Percentiles rank a stretch among this genome's conserved stretches.
These are phyloP conservation scores for Melitaea athalia DNA, from an alignment of 2,888 invertebrate species.

Conservation along the genomic window DNA sequence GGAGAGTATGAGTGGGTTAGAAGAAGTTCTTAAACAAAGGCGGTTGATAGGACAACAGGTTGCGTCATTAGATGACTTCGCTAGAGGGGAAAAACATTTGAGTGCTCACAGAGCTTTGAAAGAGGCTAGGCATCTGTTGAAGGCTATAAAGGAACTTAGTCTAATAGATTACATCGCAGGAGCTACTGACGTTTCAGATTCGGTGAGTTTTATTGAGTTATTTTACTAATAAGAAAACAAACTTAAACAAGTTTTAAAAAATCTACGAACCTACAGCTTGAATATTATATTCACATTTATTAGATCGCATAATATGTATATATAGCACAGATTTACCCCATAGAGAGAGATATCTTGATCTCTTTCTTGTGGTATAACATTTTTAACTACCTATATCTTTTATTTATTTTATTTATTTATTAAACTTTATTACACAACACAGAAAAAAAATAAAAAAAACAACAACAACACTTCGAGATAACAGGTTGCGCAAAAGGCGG, in stretches of 20 bases:
- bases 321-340: too few species aligned
- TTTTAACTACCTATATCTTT: too few species aligned
- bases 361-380: too few species aligned
- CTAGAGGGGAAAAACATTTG: conserved; percentile 70
- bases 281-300: too few species aligned
- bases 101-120: conserved; percentile 73
- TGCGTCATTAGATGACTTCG: conserved; percentile 76
- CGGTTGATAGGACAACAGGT: conserved; percentile 63
- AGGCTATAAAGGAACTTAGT: conserved; percentile 65
- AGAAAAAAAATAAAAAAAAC: too few species aligned
- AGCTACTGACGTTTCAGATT: conserved; percentile 69
- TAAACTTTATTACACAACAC: too few species aligned
- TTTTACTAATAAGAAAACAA: background rate
- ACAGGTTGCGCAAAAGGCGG: too few species aligned
- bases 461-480: too few species aligned
- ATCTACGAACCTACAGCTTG: background rate
- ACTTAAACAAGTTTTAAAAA: background rate
- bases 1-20: conserved; percentile 70
- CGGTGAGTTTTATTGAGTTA: conserved; percentile 52
- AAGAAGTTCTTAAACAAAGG: conserved; percentile 64
- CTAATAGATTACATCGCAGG: conserved; percentile 66
- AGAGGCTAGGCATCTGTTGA: conserved; percentile 69
- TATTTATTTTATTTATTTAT: too few species aligned
- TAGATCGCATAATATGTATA: too few species aligned
- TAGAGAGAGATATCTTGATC: too few species aligned